Percentiles rank a stretch among this genome's conserved stretches.
These are phyloP conservation scores for Platycheirus rosarum DNA, from an alignment of 2,888 invertebrate genomes.

Conservation along the genomic window DNA sequence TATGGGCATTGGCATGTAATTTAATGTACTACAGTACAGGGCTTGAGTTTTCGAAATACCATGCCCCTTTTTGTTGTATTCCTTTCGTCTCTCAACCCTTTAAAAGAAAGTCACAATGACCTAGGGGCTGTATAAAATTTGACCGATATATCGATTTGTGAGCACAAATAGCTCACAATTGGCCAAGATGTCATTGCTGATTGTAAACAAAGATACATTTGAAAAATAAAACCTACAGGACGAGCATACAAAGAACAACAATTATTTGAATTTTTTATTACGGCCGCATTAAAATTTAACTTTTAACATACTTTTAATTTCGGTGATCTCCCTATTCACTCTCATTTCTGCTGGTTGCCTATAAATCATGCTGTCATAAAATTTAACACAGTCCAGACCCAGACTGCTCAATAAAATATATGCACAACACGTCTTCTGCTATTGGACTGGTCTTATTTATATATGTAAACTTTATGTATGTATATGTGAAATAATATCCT, in stretches of 20 bases:
- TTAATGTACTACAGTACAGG: constrained; percentile 53
- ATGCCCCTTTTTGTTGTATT: constrained; percentile 21
- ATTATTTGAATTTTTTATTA: constrained; percentile 63
- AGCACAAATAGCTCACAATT: constrained; percentile 48
- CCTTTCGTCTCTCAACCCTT: constrained; percentile 44
- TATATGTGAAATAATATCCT: constrained; percentile 28
- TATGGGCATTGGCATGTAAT: too few species aligned
- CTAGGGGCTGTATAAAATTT: constrained; percentile 33
- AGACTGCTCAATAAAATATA: constrained; percentile 15
- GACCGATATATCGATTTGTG: constrained; percentile 62
- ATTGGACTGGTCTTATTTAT: background rate
- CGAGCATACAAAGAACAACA: constrained; percentile 26
- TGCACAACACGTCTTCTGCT: constrained; percentile 48
- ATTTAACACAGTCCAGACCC: constrained; percentile 40
- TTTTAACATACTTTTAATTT: constrained; percentile 56
- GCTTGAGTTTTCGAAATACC: constrained; percentile 30
- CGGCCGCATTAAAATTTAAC: constrained; percentile 68
- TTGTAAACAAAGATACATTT: constrained; percentile 9
- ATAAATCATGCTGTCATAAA: constrained; percentile 62
- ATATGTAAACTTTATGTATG: too few species aligned
- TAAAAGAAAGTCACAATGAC: constrained; percentile 17
- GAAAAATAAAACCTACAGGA: constrained; percentile 25
- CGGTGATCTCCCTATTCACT: constrained; percentile 2
- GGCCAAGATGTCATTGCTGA: constrained; percentile 50
- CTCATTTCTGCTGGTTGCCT: constrained; percentile 28